Evolutionary conservation across 2,888 invertebrate genomes (phyloP).

Genomic region (Drosophila neonasuta): DNA sequence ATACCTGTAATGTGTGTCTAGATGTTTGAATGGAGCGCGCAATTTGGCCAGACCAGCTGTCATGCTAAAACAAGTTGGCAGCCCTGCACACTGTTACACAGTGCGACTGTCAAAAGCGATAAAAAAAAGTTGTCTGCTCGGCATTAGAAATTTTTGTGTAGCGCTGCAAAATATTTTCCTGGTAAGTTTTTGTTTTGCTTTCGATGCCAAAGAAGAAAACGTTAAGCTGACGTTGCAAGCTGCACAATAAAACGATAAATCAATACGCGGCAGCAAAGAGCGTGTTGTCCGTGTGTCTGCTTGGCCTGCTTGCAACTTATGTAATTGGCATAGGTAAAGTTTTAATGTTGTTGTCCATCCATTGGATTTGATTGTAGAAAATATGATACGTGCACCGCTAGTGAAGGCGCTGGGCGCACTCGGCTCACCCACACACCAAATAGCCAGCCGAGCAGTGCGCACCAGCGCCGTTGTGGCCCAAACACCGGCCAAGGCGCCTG

Average conservation of each 20-base stretch:
- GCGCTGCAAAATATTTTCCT: conserved; percentile 73
- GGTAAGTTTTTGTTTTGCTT: conserved; percentile 59
- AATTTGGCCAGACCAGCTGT: conserved; percentile 54
- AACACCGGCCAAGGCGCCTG: conserved; percentile 84
- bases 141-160: conserved; percentile 57
- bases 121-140: conserved; percentile 71
- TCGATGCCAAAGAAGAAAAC: neutral
- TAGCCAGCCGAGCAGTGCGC: conserved; percentile 83
- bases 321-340: conserved; percentile 58
- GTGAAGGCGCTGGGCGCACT: conserved; percentile 85
- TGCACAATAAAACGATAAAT: neutral
- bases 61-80: conserved; percentile 56
- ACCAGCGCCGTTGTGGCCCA: conserved; percentile 83
- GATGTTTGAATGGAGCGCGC: conserved; percentile 34
- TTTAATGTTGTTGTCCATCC: conserved; percentile 47
- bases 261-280: conserved; percentile 2
- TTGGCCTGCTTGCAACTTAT: conserved; percentile 61
- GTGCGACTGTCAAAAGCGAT: conserved; percentile 68
- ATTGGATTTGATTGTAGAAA: conserved; percentile 61
- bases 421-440: conserved; percentile 80
- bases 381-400: conserved; percentile 90
- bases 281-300: neutral
- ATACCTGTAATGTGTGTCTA: neutral
- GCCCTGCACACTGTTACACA: conserved; percentile 56
- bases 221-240: no score